Percentiles rank a stretch among this genome's conserved stretches.
These are phyloP conservation scores for Drosophila neotestacea DNA, from an alignment of 2,888 invertebrate genomes.

Conservation along the genomic window DNA sequence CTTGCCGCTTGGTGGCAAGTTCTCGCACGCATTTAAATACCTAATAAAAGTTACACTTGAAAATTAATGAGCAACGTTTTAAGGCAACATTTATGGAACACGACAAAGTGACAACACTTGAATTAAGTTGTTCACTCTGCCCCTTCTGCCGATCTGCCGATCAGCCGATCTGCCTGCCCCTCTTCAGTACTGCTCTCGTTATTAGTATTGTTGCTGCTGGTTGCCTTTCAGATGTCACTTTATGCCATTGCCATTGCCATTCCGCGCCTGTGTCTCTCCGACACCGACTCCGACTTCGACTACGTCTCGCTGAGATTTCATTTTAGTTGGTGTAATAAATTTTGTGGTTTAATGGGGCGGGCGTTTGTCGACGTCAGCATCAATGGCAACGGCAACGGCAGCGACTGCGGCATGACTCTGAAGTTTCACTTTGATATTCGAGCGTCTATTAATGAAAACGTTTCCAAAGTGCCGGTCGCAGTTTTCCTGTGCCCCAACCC, in stretches of 20 bases:
- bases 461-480: conserved; percentile 48
- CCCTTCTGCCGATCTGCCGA: conserved; percentile 7
- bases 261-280: conserved; percentile 33
- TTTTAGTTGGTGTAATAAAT: conserved; percentile 84
- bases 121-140: conserved; percentile 79
- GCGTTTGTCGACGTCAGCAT: conserved; percentile 65
- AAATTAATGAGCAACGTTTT: conserved; percentile 84
- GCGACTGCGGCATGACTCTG: conserved; percentile 68
- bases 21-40: conserved; percentile 81
- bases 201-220: conserved; percentile 13
- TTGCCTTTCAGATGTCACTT: conserved; percentile 67
- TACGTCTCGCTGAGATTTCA: conserved; percentile 71
- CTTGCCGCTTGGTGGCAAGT: conserved; percentile 71
- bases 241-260: conserved; percentile 59
- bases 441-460: conserved; percentile 79
- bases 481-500: conserved; percentile 37
- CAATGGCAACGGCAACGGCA: conserved; percentile 29
- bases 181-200: conserved; percentile 5
- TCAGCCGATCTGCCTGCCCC: not conserved
- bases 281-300: conserved; percentile 17
- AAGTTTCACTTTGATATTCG: conserved; percentile 79
- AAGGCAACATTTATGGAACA: conserved; percentile 79
- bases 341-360: conserved; percentile 85
- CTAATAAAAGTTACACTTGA: conserved; percentile 84
- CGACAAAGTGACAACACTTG: conserved; percentile 83